Evolutionary conservation across 2,113 vertebrate genomes (phyloP).

Genomic region (Perca fluviatilis): DNA sequence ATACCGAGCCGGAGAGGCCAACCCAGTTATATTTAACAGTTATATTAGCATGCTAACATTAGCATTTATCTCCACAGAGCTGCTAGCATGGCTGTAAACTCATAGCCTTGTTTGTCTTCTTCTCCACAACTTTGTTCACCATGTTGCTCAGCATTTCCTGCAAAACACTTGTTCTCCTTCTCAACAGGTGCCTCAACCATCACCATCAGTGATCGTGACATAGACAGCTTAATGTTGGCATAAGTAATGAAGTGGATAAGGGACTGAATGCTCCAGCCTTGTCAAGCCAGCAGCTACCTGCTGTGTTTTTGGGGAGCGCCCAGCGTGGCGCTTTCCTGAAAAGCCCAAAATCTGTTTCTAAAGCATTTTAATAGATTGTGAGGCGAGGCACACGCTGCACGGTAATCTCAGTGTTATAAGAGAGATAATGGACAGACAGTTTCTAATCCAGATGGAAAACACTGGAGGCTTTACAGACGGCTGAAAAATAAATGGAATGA

Average conservation of each 20-base stretch:
- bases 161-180: not conserved
- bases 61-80: not conserved
- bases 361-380: constrained; percentile 46
- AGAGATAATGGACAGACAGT: constrained; percentile 43
- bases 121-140: not conserved
- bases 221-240: constrained; percentile 1
- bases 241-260: constrained; percentile 19
- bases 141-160: too few relatives aligned
- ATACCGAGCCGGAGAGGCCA: too few relatives aligned
- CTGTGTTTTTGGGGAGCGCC: constrained; percentile 49
- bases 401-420: constrained; percentile 55
- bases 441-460: constrained; percentile 49
- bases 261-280: constrained; percentile 20
- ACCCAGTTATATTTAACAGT: too few relatives aligned
- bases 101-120: not conserved
- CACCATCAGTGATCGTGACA: constrained; percentile 7
- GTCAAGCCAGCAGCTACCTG: constrained; percentile 42
- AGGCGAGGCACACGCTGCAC: constrained; percentile 38
- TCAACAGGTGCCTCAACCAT: not conserved
- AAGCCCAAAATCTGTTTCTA: constrained; percentile 41
- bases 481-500: constrained; percentile 57
- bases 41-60: not conserved
- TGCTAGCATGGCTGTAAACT: not conserved
- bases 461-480: constrained; percentile 51
- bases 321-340: constrained; percentile 42